Base-by-base conservation (phyloP, 2,113 vertebrate genomes). In the Probosciger aterrimus region DNA sequence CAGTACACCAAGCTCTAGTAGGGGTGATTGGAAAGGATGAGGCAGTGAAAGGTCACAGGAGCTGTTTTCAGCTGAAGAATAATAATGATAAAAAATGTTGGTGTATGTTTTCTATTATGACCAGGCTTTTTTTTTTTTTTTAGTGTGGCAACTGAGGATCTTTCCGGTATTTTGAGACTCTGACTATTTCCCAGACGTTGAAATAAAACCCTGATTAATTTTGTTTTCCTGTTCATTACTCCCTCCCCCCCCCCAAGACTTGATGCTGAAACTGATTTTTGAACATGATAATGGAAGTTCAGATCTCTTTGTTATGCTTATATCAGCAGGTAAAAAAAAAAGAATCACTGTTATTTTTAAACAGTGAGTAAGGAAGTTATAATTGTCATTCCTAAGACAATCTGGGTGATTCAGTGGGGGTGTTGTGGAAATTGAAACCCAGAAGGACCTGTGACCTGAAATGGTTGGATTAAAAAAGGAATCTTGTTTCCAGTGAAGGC, bases 41-140 rank as follows among this genome's bases (percentile, higher is more conserved):
- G 94, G 91, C 87, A 96, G 92, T 74, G 95, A 97, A 97, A 97
- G 97, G 97, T 97, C 93, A 96, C 89, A 79, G 76, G 86, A 95
- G 79, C 84, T 96, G 85, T 91, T 97, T 96, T 93, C 82, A 65
- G 93, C 78, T 86, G 88, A 96, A 92, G 80, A 94, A 84, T 73
- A 96, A 76, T 35, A 94, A 87, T 73, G 90, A 55, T 47, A 85
- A 86, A 71, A 87, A 90, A 90, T 79, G 49, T 76, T 78, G 46
- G 44, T 92, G 41, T 43, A 81, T 62, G 52, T 77, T 89, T 69
- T 79, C 65, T 88, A 15, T 68, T 87, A 63, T 90, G 87, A 92
- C 93, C 95, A 52, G 77, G 79, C 64, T 84, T 24, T 93, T 95
- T 82, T 82, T 44, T 23, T 92, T 96, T 83, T 83, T 59, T 6